Evolutionary conservation across 2,113 vertebrate species (phyloP).

Genomic region (Semnornis frantzii): DNA sequence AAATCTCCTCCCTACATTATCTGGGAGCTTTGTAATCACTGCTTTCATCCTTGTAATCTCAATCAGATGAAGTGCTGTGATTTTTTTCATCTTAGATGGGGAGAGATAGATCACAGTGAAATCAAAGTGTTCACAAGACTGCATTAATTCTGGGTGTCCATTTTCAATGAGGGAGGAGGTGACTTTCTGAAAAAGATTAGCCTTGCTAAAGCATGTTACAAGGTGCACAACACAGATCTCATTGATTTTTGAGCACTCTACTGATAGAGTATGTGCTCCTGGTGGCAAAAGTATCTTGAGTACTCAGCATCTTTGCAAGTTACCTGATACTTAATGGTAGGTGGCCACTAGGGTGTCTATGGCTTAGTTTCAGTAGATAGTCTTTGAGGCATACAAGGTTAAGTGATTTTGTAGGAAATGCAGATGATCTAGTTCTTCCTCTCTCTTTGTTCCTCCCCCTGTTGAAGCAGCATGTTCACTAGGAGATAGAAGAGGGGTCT

Average conservation of each 20-base stretch:
- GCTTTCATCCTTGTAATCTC: constrained; percentile 8
- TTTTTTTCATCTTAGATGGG: background rate
- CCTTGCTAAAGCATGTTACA: background rate
- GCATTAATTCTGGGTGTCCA: constrained; percentile 18
- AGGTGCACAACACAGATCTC: background rate
- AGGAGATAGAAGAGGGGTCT: background rate
- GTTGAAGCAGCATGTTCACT: background rate
- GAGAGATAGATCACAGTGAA: background rate
- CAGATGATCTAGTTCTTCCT: background rate
- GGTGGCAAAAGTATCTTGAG: background rate
- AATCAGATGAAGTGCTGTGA: background rate
- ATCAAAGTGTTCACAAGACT: constrained; percentile 16
- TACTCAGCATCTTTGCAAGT: background rate
- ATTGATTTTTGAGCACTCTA: no score
- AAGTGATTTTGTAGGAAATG: background rate
- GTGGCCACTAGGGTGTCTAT: background rate
- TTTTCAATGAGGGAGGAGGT: background rate
- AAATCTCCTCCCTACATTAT: background rate
- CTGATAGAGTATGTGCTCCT: no score
- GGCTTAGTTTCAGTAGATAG: background rate
- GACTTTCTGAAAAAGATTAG: constrained; percentile 21
- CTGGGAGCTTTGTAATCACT: background rate
- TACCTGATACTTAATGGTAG: background rate
- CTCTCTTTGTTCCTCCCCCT: background rate
- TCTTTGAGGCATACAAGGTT: background rate